These are phyloP conservation scores for Podarcis raffonei DNA, from an alignment of 2,113 vertebrate species.

Conservation along the genomic window DNA sequence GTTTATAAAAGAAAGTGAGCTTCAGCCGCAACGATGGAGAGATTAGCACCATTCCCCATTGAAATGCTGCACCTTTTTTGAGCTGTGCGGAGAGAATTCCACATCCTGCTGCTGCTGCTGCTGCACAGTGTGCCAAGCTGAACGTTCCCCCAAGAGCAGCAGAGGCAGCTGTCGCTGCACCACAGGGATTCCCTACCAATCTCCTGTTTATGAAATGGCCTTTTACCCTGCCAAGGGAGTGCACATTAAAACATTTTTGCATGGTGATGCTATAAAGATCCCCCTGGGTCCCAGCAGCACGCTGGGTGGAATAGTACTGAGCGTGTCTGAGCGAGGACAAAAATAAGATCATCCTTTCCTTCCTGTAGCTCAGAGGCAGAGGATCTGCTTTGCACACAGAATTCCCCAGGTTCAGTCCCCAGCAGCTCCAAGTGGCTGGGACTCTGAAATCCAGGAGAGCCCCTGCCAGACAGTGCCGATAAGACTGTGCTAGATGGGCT, in stretches of 20 bases:
- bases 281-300: neutral
- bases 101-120: constrained; percentile 32
- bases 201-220: neutral
- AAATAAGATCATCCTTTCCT: neutral
- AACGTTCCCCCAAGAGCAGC: neutral
- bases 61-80: constrained; percentile 13
- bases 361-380: neutral
- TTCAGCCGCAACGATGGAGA: constrained; percentile 16
- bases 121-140: constrained; percentile 9
- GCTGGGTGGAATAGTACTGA: constrained; percentile 1
- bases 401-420: too few relatives aligned
- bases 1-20: constrained; percentile 62
- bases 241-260: neutral
- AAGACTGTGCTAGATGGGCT: neutral
- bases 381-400: too few relatives aligned
- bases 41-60: constrained; percentile 56
- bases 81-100: constrained; percentile 54
- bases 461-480: too few relatives aligned
- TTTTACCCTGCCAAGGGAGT: neutral
- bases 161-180: neutral
- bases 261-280: constrained; percentile 7
- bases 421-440: too few relatives aligned
- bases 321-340: neutral
- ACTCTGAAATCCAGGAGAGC: too few relatives aligned
- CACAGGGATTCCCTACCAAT: constrained; percentile 19